Evolutionary conservation across 1,140 invertebrate species (phyloP).

Genomic region (Andricus grossulariae): DNA sequence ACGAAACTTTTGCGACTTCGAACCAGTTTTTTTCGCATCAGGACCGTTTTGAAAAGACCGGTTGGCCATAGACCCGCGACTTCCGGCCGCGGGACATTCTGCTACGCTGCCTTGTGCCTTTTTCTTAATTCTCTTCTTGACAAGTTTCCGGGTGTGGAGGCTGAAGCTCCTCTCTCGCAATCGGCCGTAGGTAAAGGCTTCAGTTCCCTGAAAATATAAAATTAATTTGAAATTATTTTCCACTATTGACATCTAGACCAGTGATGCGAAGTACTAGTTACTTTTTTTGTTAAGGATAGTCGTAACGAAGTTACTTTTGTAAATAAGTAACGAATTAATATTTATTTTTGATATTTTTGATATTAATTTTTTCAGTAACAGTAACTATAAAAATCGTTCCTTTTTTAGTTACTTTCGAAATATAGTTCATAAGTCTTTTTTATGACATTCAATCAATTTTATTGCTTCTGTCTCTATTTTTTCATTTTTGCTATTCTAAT

Average conservation of each 20-base stretch:
- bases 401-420: too few species aligned
- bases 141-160: constrained; percentile 40
- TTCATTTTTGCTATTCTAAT: too few species aligned
- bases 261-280: too few species aligned
- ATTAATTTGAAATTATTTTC: constrained; percentile 28
- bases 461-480: too few species aligned
- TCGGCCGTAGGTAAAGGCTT: constrained; percentile 76
- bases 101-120: constrained; percentile 79
- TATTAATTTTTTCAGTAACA: too few species aligned
- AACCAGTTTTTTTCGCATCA: constrained; percentile 65
- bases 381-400: too few species aligned
- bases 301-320: too few species aligned
- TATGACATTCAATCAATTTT: too few species aligned
- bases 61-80: constrained; percentile 68
- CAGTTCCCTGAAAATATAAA: constrained; percentile 74
- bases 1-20: constrained; percentile 63
- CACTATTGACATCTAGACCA: constrained; percentile 17
- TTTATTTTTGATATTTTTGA: too few species aligned
- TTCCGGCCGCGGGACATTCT: constrained; percentile 69
- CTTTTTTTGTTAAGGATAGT: too few species aligned
- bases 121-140: constrained; percentile 76
- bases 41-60: constrained; percentile 67
- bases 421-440: too few species aligned
- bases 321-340: too few species aligned
- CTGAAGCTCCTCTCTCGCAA: constrained; percentile 61